Evolutionary conservation across 2,888 invertebrate genomes (phyloP).

Genomic region (Watsonalla binaria): DNA sequence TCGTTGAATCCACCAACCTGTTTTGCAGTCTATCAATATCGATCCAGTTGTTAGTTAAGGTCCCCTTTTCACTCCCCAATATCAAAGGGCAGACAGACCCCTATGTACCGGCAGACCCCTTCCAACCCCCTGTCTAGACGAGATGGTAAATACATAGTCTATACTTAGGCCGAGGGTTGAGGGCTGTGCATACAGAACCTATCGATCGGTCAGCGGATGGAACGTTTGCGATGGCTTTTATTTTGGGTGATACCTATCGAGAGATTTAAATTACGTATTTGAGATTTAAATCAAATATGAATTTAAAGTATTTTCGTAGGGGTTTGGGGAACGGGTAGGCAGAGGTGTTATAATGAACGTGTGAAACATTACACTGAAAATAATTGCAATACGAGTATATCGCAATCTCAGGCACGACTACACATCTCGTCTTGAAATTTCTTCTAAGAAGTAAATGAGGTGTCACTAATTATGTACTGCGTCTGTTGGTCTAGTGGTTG

Average conservation of each 20-base stretch:
- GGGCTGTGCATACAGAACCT: neutral
- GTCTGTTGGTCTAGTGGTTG: too few species aligned
- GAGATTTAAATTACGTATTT: too few species aligned
- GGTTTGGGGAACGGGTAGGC: too few species aligned
- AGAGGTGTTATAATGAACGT: too few species aligned
- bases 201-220: neutral
- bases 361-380: too few species aligned
- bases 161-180: neutral
- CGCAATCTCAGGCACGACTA: too few species aligned
- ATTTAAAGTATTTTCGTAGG: too few species aligned
- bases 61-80: neutral
- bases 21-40: neutral
- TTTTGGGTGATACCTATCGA: neutral
- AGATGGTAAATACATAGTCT: neutral
- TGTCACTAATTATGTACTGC: too few species aligned
- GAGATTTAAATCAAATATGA: too few species aligned
- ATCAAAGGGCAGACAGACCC: neutral
- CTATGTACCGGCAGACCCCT: neutral
- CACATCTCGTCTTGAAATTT: too few species aligned
- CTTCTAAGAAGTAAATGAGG: too few species aligned
- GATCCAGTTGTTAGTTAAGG: neutral
- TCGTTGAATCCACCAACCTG: neutral
- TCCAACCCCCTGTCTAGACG: neutral
- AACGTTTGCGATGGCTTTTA: neutral
- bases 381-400: too few species aligned